Conservation (phyloP, 2,888 invertebrate species). For the Xestobium rufovillosum region DNA sequence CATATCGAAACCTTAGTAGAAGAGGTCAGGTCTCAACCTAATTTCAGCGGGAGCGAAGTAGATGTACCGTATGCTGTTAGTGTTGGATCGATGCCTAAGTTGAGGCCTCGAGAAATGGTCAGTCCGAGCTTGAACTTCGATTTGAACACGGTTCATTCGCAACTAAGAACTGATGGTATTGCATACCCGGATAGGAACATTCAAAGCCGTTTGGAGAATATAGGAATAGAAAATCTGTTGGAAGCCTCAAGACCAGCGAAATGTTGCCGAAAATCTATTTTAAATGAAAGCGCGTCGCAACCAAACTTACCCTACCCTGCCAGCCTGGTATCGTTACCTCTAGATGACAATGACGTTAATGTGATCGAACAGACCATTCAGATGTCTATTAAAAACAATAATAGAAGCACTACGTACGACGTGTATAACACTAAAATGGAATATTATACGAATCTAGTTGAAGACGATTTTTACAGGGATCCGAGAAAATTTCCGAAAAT, state of each 20-base stretch:
- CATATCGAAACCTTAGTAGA: no score
- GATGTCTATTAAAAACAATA: constrained; percentile 18
- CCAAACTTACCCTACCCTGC: constrained; percentile 30
- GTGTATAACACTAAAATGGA: constrained; percentile 6
- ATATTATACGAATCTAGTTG: constrained; percentile 10
- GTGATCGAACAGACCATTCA: constrained; percentile 29
- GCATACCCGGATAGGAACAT: constrained; percentile 25
- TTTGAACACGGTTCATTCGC: constrained; percentile 19
- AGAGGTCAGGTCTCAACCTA: constrained; percentile 1
- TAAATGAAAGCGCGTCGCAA: constrained; percentile 28
- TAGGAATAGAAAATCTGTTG: constrained; percentile 30
- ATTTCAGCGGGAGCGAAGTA: not conserved
- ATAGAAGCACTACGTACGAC: not conserved
- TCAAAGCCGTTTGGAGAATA: constrained; percentile 23
- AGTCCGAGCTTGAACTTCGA: not conserved
- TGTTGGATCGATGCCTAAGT: not conserved
- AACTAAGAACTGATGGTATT: constrained; percentile 23
- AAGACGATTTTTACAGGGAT: constrained; percentile 8
- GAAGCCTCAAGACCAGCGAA: constrained; percentile 32
- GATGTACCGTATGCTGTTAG: not conserved
- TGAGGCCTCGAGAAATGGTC: not conserved
- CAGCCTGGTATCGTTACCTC: constrained; percentile 30
- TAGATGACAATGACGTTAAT: constrained; percentile 26
- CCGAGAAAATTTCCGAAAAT: constrained; percentile 6
- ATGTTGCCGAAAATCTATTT: constrained; percentile 29